A percentile compares a stretch with the other conserved stretches of the same genome.
These are phyloP conservation scores for Apogon hyalosoma DNA, from an alignment of 2,797 vertebrate genomes.

Conservation along the genomic window DNA sequence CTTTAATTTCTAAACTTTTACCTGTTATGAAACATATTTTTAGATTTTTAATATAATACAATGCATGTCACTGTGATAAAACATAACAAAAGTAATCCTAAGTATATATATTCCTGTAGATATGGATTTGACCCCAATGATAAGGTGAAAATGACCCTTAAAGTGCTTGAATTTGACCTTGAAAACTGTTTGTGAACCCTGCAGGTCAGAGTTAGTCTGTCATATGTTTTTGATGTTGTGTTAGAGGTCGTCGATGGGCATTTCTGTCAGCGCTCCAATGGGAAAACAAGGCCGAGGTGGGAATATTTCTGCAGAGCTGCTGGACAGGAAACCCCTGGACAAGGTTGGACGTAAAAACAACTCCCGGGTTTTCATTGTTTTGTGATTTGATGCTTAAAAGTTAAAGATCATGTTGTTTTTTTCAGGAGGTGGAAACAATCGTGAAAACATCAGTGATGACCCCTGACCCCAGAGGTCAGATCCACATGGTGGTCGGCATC, in stretches of 20 bases:
- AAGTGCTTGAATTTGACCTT: too few relatives aligned
- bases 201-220: too few relatives aligned
- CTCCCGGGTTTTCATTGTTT: neutral
- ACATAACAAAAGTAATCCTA: too few relatives aligned
- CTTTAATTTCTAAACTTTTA: too few relatives aligned
- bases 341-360: constrained; percentile 66
- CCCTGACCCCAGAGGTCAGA: constrained; percentile 28
- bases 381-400: neutral
- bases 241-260: constrained; percentile 6
- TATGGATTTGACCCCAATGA: too few relatives aligned
- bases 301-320: constrained; percentile 67
- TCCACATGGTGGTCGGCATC: constrained; percentile 59
- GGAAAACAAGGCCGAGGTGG: constrained; percentile 65
- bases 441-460: constrained; percentile 41
- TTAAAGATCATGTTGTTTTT: neutral
- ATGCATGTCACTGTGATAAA: too few relatives aligned
- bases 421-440: constrained; percentile 62
- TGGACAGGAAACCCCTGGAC: constrained; percentile 63
- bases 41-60: too few relatives aligned
- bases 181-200: too few relatives aligned
- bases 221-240: neutral
- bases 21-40: too few relatives aligned
- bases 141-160: too few relatives aligned
- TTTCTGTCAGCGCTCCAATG: constrained; percentile 57
- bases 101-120: too few relatives aligned